A percentile compares a stretch with the other conserved stretches of the same genome.
These are phyloP conservation scores for Cyrtorhinus lividipennis DNA, from an alignment of 1,140 invertebrate species.

Conservation along the genomic window DNA sequence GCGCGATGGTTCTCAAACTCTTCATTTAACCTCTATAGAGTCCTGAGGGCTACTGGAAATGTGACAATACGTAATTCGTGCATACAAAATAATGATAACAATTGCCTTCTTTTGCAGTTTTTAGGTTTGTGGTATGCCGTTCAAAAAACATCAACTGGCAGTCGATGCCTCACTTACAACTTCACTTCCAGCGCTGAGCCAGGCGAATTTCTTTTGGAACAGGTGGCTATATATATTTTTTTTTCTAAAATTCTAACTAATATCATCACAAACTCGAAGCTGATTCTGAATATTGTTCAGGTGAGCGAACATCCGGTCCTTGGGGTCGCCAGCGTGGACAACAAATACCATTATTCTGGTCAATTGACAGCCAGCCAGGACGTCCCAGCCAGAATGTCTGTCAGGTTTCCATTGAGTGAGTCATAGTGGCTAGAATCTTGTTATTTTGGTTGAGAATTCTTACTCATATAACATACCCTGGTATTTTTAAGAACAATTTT, in stretches of 20 bases:
- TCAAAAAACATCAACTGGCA: constrained; percentile 66
- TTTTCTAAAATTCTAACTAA: no score
- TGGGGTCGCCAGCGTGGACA: constrained; percentile 34
- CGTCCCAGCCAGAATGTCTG: constrained; percentile 52
- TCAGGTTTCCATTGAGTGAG: constrained; percentile 70
- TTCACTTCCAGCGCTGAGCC: constrained; percentile 48
- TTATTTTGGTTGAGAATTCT: no score
- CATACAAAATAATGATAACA: no score
- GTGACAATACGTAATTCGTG: no score
- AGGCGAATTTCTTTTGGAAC: constrained; percentile 48
- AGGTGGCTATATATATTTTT: constrained; percentile 32
- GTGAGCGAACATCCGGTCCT: constrained; percentile 53
- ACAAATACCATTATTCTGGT: constrained; percentile 62
- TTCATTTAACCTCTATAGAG: no score
- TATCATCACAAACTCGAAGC: not conserved
- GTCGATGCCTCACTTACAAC: constrained; percentile 63
- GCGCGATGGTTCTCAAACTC: no score
- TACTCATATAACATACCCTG: no score
- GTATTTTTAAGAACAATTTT: no score
- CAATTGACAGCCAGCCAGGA: constrained; percentile 42
- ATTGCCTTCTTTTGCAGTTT: constrained; percentile 44
- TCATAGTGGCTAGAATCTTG: no score
- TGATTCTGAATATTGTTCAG: not conserved
- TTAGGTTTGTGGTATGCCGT: constrained; percentile 68
- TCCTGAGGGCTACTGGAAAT: no score